These are phyloP conservation scores for Tetrao urogallus DNA, from an alignment of 2,113 vertebrate genomes.

Conservation along the genomic window DNA sequence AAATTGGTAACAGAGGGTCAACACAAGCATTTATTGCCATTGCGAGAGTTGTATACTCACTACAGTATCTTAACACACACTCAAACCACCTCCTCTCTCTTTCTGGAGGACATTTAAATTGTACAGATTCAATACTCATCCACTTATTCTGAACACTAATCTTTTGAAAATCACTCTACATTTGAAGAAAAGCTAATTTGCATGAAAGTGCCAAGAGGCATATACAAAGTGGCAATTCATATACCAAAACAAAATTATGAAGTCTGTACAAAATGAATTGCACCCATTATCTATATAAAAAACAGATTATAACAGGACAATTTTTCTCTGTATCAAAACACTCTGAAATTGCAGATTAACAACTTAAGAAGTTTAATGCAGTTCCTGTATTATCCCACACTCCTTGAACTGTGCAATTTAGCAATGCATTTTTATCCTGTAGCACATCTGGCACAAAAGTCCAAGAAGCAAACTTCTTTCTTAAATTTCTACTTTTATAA, in stretches of 20 bases:
- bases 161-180: constrained; percentile 38
- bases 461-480: neutral
- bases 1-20: constrained; percentile 43
- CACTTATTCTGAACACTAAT: constrained; percentile 32
- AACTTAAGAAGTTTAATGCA: constrained; percentile 9
- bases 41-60: constrained; percentile 13
- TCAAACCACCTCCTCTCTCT: constrained; percentile 33
- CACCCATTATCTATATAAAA: constrained; percentile 51
- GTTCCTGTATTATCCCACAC: neutral
- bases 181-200: constrained; percentile 53
- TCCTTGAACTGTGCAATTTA: neutral
- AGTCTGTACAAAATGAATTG: constrained; percentile 32
- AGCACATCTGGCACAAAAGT: neutral
- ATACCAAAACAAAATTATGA: constrained; percentile 46
- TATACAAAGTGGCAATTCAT: constrained; percentile 39
- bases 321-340: neutral
- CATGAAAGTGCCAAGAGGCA: constrained; percentile 52
- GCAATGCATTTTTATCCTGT: neutral
- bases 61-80: neutral
- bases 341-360: neutral
- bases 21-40: constrained; percentile 26
- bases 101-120: constrained; percentile 24
- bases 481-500: neutral
- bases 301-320: neutral
- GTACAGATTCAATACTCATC: constrained; percentile 41